These are phyloP conservation scores for Colaptes auratus DNA, from an alignment of 2,113 vertebrate species.

Conservation along the genomic window DNA sequence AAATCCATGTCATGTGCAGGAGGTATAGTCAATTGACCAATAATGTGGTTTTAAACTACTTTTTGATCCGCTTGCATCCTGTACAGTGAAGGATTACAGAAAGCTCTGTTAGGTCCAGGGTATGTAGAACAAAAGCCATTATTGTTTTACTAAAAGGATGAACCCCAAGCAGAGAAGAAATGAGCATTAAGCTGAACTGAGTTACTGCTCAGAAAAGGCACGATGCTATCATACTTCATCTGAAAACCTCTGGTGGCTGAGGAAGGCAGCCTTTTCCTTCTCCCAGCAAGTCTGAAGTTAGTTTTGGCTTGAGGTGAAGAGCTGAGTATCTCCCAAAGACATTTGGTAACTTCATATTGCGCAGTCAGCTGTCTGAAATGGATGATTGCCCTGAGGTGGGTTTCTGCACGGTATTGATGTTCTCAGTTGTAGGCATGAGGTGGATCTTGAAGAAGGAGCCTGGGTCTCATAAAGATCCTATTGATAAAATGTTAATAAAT, in stretches of 20 bases:
- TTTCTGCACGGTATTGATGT: slow-evolving; percentile 18
- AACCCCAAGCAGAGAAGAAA: slow-evolving; percentile 1
- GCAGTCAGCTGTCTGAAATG: slow-evolving; percentile 42
- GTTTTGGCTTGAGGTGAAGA: slow-evolving; percentile 54
- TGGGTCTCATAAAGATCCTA: slow-evolving; percentile 65
- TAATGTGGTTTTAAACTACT: background rate
- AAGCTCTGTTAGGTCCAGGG: background rate
- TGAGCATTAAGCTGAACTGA: background rate
- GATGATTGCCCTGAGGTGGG: slow-evolving; percentile 2
- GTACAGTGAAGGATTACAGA: background rate
- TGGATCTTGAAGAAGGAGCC: slow-evolving; percentile 40
- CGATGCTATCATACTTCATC: slow-evolving; percentile 39
- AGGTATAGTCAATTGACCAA: background rate
- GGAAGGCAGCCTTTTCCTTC: slow-evolving; percentile 1
- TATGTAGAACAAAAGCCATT: background rate
- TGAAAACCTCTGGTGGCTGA: background rate
- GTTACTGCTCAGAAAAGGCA: slow-evolving; percentile 22
- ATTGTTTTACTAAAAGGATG: background rate
- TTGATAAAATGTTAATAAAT: slow-evolving; percentile 71
- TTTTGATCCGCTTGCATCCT: background rate
- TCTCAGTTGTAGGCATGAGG: slow-evolving; percentile 9
- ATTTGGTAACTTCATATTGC: slow-evolving; percentile 7
- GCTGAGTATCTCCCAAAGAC: slow-evolving; percentile 46
- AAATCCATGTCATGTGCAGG: background rate
- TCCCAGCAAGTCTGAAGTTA: slow-evolving; percentile 42